These are phyloP conservation scores for Athalia circularis DNA, from an alignment of 2,888 invertebrate species.

Conservation along the genomic window DNA sequence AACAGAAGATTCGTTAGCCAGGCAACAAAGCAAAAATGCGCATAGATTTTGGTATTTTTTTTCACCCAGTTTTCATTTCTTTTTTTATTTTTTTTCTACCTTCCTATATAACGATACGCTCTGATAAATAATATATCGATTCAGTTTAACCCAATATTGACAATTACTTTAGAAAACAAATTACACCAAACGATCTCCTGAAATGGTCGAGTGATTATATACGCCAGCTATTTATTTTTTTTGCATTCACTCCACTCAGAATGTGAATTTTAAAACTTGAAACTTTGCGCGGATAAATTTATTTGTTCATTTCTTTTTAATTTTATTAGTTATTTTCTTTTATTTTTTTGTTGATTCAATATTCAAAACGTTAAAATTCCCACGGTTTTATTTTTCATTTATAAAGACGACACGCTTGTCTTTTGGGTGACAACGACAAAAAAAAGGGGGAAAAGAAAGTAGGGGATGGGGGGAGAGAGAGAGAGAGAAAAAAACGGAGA, in stretches of 20 bases:
- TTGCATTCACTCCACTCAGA: too few species aligned
- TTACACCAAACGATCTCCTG: background rate
- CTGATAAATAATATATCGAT: conserved; percentile 27
- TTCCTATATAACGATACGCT: background rate
- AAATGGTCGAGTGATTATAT: too few species aligned
- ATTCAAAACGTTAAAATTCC: too few species aligned
- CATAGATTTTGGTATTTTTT: background rate
- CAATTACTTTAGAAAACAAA: background rate
- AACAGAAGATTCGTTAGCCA: background rate
- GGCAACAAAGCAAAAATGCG: background rate
- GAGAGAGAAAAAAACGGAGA: background rate
- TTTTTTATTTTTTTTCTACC: background rate
- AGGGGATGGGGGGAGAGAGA: background rate
- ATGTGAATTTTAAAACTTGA: too few species aligned
- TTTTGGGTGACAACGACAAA: background rate
- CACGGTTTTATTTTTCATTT: background rate
- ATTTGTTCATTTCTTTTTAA: too few species aligned
- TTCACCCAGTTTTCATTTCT: background rate
- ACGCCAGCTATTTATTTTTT: too few species aligned
- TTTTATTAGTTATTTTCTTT: too few species aligned
- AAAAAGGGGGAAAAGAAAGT: background rate
- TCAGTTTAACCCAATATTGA: background rate
- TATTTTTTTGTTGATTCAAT: too few species aligned
- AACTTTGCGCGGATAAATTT: too few species aligned
- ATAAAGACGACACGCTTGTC: background rate